A percentile compares a stretch with the other conserved stretches of the same genome.
phyloP scores from a whole-genome alignment of 2,888 invertebrate species.

The Acleris laterana region DNA sequence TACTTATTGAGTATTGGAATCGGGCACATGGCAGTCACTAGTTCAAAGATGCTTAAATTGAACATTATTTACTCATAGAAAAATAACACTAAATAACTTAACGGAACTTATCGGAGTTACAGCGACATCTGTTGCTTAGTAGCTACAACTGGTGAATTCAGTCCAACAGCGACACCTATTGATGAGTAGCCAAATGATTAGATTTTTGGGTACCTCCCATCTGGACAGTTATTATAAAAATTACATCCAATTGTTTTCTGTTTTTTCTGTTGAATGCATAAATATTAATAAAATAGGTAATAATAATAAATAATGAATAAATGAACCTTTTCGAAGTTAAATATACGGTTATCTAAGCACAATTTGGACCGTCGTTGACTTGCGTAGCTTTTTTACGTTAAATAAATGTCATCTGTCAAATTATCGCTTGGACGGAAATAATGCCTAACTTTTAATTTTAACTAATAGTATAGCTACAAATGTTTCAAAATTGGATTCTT shows the following conservation, averaged over 20 bases:
- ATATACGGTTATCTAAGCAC: background rate
- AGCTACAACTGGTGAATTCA: background rate
- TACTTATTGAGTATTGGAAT: no score
- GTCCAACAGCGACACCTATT: conserved; percentile 18
- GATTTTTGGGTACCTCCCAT: no score
- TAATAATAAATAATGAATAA: no score
- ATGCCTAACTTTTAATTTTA: conserved; percentile 35
- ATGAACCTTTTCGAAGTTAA: background rate
- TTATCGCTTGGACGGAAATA: conserved; percentile 10
- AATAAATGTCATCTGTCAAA: conserved; percentile 30
- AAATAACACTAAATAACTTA: no score
- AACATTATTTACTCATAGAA: no score
- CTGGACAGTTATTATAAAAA: conserved; percentile 5
- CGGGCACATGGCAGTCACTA: no score
- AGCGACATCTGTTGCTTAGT: conserved; percentile 19
- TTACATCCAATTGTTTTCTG: no score
- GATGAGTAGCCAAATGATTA: conserved; percentile 8
- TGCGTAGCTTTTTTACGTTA: background rate
- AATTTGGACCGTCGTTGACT: background rate
- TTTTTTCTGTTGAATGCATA: no score
- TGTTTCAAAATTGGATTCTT: conserved; percentile 71
- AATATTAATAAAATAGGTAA: background rate
- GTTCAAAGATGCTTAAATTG: no score
- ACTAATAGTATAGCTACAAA: conserved; percentile 48
- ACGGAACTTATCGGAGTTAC: no score